Evolutionary conservation across 1,140 invertebrate species (phyloP).

Genomic region (Orius insidiosus): DNA sequence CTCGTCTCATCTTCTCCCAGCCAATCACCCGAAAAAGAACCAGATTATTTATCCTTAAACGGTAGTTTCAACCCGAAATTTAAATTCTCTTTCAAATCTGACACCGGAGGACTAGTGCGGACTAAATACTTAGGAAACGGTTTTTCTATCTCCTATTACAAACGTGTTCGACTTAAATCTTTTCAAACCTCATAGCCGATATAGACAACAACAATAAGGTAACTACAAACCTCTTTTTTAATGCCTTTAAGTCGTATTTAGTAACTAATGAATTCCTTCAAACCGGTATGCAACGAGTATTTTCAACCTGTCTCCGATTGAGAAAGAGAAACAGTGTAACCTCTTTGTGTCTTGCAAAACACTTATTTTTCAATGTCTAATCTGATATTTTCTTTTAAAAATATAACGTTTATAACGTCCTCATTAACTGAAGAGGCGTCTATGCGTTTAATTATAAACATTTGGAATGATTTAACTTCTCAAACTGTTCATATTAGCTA

Average conservation of each 20-base stretch:
- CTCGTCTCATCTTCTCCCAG: background rate
- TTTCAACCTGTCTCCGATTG: too few relatives aligned
- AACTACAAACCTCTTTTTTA: background rate
- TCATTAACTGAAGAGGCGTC: too few relatives aligned
- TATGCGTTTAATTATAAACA: too few relatives aligned
- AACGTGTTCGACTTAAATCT: conserved; percentile 14
- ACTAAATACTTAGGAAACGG: background rate
- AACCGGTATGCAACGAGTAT: too few relatives aligned
- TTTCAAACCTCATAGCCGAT: conserved; percentile 10
- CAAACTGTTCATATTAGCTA: too few relatives aligned
- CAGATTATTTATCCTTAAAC: background rate
- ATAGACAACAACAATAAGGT: conserved; percentile 15
- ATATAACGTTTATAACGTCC: too few relatives aligned
- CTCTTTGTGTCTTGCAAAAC: too few relatives aligned
- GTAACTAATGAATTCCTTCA: background rate
- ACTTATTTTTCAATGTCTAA: too few relatives aligned
- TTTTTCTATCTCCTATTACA: conserved; percentile 15
- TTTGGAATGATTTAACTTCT: too few relatives aligned
- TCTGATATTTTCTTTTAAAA: too few relatives aligned
- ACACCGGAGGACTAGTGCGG: background rate
- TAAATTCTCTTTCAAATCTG: background rate
- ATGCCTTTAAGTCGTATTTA: background rate
- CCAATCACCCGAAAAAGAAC: conserved; percentile 2
- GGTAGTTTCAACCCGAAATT: conserved; percentile 2
- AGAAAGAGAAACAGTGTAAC: too few relatives aligned